Evolutionary conservation across 2,797 vertebrate species (phyloP).

Genomic region (Clangula hyemalis): DNA sequence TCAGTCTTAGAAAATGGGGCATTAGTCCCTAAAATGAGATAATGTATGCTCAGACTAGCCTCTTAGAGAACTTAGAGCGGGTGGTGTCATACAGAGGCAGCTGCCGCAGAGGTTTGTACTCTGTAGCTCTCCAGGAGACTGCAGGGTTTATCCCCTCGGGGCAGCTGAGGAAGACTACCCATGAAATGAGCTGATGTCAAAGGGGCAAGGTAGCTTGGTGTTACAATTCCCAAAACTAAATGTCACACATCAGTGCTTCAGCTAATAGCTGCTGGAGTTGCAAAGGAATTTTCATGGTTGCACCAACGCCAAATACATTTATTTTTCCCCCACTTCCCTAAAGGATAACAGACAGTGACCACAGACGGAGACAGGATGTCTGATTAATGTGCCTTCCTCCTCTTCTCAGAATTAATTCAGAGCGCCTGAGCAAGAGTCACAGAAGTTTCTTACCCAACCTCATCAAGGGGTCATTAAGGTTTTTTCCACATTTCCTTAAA

Average conservation of each 20-base stretch:
- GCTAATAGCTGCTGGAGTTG: background rate
- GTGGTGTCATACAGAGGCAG: background rate
- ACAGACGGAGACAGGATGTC: background rate
- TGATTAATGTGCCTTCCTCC: background rate
- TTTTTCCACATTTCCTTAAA: background rate
- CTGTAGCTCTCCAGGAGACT: background rate
- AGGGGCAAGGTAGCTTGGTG: background rate
- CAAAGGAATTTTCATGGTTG: background rate
- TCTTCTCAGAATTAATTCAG: background rate
- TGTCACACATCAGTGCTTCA: background rate
- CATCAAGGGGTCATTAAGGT: background rate
- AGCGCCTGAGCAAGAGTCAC: background rate
- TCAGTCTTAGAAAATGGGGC: background rate
- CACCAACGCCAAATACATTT: background rate
- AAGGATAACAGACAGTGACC: background rate
- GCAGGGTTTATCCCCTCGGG: background rate
- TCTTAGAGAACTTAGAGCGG: background rate
- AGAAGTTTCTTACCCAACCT: background rate
- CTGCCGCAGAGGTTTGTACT: rapidly evolving
- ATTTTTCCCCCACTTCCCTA: background rate
- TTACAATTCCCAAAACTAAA: background rate
- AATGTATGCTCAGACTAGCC: background rate
- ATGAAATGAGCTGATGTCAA: background rate
- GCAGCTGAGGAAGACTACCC: too few relatives aligned
- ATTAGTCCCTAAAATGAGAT: background rate